These are phyloP conservation scores for Marcusenius ussheri DNA, from an alignment of 2,113 vertebrate genomes.

Conservation along the genomic window DNA sequence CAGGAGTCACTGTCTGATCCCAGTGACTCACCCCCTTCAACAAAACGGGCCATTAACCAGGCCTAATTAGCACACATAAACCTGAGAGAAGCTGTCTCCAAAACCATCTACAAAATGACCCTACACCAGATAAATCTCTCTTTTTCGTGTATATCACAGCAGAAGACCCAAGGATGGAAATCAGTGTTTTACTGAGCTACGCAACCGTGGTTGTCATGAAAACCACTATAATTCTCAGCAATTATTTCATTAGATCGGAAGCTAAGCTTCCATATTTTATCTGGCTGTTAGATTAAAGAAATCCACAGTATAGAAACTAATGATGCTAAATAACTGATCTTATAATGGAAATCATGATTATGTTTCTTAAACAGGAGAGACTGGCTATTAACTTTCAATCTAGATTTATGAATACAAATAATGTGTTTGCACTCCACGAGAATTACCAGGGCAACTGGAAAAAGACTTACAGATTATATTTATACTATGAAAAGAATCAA, in stretches of 20 bases:
- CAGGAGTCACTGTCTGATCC: neutral
- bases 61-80: slow-evolving; percentile 43
- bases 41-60: slow-evolving; percentile 50
- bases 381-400: slow-evolving; percentile 61
- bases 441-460: slow-evolving; percentile 45
- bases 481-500: slow-evolving; percentile 22
- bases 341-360: slow-evolving; percentile 68
- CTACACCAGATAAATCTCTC: slow-evolving; percentile 17
- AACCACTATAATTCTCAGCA: slow-evolving; percentile 59
- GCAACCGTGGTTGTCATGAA: slow-evolving; percentile 35
- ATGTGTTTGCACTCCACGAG: slow-evolving; percentile 45
- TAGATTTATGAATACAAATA: slow-evolving; percentile 60
- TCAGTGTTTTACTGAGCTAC: slow-evolving; percentile 32
- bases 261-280: slow-evolving; percentile 58
- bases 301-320: slow-evolving; percentile 62
- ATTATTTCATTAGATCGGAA: slow-evolving; percentile 59
- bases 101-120: slow-evolving; percentile 34
- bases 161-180: slow-evolving; percentile 32
- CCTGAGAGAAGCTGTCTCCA: slow-evolving; percentile 44
- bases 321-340: slow-evolving; percentile 52
- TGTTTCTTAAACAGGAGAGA: slow-evolving; percentile 53
- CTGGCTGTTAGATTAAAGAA: slow-evolving; percentile 62
- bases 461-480: slow-evolving; percentile 43
- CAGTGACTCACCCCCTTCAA: slow-evolving; percentile 31
- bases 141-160: slow-evolving; percentile 17